phyloP scores from a whole-genome alignment of 2,797 vertebrate genomes.

The Anguilla marmorata region DNA sequence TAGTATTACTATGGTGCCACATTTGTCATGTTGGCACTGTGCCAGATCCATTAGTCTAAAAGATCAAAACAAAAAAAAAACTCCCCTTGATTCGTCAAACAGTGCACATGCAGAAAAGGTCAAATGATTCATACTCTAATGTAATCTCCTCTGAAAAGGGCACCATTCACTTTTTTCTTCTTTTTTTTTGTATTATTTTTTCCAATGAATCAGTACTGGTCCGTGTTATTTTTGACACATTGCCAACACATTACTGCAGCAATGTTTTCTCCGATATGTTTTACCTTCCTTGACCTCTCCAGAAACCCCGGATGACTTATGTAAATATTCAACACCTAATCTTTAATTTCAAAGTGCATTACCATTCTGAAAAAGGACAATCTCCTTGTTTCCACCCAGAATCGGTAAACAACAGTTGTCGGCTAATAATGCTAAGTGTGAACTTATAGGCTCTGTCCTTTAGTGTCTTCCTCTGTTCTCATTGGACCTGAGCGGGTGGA shows the following conservation, averaged over 20 bases:
- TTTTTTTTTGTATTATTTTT: background rate
- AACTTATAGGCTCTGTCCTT: background rate
- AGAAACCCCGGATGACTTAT: background rate
- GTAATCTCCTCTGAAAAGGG: slow-evolving; percentile 13
- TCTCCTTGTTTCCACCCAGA: background rate
- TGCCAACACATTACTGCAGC: background rate
- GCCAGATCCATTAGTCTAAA: background rate
- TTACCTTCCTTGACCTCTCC: background rate
- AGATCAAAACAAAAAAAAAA: too few relatives aligned
- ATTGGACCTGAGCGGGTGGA: background rate
- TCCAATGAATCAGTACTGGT: background rate
- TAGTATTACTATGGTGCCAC: too few relatives aligned
- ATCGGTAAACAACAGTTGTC: background rate
- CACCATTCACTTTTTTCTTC: background rate
- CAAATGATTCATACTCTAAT: background rate
- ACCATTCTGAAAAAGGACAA: background rate
- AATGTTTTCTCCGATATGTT: background rate
- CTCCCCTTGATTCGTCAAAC: background rate
- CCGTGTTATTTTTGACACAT: background rate
- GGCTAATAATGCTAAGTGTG: background rate
- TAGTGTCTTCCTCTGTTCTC: background rate
- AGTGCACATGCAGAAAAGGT: slow-evolving; percentile 1
- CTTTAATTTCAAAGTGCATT: background rate
- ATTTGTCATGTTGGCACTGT: background rate
- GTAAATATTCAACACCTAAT: background rate